phyloP scores from a whole-genome alignment of 2,888 invertebrate genomes.

The Trissoscelio sp. region DNA sequence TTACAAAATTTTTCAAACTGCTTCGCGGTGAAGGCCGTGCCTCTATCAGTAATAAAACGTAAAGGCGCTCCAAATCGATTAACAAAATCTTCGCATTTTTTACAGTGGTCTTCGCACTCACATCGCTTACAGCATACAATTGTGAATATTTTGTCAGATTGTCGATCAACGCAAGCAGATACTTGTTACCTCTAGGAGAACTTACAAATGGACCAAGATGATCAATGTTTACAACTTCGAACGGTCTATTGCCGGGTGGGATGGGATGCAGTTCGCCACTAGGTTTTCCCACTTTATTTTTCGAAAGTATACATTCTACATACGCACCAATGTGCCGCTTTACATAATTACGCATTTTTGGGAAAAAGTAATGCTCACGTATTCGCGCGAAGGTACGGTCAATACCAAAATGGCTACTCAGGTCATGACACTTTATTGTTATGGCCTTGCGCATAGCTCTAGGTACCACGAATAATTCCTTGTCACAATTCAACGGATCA shows the following conservation, averaged over 20 bases:
- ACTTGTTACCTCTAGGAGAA: not conserved
- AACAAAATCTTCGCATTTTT: not conserved
- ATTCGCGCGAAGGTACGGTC: not conserved
- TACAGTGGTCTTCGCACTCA: not conserved
- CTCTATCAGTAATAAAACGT: not conserved
- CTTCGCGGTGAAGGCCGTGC: not conserved
- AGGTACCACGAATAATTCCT: not conserved
- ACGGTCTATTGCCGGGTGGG: slow-evolving; percentile 21
- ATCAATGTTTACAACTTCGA: slow-evolving; percentile 21
- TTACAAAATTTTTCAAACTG: slow-evolving; percentile 3
- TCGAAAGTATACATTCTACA: slow-evolving; percentile 17
- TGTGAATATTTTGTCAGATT: slow-evolving; percentile 9
- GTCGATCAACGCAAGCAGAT: not conserved
- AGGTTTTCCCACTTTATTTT: slow-evolving; percentile 4
- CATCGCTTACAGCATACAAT: slow-evolving; percentile 1
- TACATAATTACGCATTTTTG: slow-evolving; percentile 6
- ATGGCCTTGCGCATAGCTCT: slow-evolving; percentile 14
- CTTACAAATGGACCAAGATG: slow-evolving; percentile 20
- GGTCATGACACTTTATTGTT: slow-evolving; percentile 27
- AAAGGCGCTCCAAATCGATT: not conserved
- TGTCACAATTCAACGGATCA: not conserved
- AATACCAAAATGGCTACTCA: slow-evolving; percentile 32
- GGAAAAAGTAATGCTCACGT: slow-evolving; percentile 31
- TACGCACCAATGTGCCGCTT: slow-evolving; percentile 29
- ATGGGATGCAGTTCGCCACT: slow-evolving; percentile 31